These are phyloP conservation scores for Drosophila chauvacae DNA, from an alignment of 1,140 invertebrate species.

Conservation along the genomic window DNA sequence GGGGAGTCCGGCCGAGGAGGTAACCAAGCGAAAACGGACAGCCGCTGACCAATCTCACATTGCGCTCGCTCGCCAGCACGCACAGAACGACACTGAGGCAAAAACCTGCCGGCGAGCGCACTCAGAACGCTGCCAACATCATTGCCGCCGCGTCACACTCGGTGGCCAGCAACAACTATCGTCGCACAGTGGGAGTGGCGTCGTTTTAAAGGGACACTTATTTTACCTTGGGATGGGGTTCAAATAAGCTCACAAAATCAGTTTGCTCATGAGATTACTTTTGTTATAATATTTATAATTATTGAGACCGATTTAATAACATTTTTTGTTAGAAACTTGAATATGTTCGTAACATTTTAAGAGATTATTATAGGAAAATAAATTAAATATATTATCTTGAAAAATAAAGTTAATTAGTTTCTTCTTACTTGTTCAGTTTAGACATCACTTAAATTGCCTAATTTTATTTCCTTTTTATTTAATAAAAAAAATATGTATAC, in stretches of 20 bases:
- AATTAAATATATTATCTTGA: too few species aligned
- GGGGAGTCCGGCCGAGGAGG: constrained; percentile 9
- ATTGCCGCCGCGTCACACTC: constrained; percentile 13
- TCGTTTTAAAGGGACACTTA: not conserved
- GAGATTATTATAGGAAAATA: too few species aligned
- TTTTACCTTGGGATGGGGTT: not conserved
- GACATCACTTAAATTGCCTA: too few species aligned
- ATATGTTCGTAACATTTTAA: too few species aligned
- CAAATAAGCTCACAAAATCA: not conserved
- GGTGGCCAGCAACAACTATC: constrained; percentile 16
- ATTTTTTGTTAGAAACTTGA: too few species aligned
- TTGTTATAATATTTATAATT: too few species aligned
- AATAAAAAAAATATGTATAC: too few species aligned
- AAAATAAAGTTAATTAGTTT: too few species aligned
- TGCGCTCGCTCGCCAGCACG: constrained; percentile 49
- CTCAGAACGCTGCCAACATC: constrained; percentile 51
- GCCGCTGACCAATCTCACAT: constrained; percentile 40
- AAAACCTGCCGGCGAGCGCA: constrained; percentile 4
- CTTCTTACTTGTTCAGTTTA: too few species aligned
- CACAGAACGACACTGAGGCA: constrained; percentile 50
- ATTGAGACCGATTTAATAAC: too few species aligned
- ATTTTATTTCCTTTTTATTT: too few species aligned
- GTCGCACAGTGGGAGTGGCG: not conserved
- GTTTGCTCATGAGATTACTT: too few species aligned
- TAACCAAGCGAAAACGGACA: constrained; percentile 12